Conservation (phyloP, 1,140 invertebrate genomes). For the Solenopsis fugax region DNA sequence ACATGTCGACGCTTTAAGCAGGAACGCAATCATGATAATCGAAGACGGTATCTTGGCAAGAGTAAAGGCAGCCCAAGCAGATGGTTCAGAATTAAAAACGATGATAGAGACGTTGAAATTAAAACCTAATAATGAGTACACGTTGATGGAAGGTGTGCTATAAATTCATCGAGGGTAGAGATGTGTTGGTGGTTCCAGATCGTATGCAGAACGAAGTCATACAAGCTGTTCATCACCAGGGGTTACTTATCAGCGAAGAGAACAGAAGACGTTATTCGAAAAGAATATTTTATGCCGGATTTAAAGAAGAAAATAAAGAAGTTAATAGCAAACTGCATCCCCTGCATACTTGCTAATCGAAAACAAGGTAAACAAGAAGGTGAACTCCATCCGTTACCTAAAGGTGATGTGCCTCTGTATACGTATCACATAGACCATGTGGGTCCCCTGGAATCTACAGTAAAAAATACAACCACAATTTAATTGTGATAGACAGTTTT, state of each 20-base stretch:
- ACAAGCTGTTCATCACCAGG: background rate
- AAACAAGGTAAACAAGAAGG: too few species aligned
- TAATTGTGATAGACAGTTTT: conserved; percentile 28
- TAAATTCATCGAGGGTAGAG: conserved; percentile 12
- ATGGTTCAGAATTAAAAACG: background rate
- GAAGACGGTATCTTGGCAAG: background rate
- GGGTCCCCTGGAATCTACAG: conserved; percentile 21
- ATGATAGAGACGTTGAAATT: background rate
- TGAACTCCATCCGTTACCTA: background rate
- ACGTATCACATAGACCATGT: conserved; percentile 41
- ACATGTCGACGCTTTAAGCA: conserved; percentile 42
- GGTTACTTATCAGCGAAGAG: background rate
- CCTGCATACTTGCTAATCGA: too few species aligned
- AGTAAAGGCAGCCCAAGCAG: background rate
- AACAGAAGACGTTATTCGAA: background rate
- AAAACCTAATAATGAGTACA: background rate
- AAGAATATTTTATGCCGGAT: conserved; percentile 16
- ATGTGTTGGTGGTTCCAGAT: conserved; percentile 16
- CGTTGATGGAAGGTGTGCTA: background rate
- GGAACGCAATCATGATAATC: background rate
- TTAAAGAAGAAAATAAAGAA: conserved; percentile 17
- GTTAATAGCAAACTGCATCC: too few species aligned
- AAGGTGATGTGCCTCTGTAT: conserved; percentile 1
- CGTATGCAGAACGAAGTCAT: conserved; percentile 15
- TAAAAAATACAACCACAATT: background rate